Evolutionary conservation across 2,113 vertebrate species (phyloP).

Genomic region (Engystomops pustulosus): DNA sequence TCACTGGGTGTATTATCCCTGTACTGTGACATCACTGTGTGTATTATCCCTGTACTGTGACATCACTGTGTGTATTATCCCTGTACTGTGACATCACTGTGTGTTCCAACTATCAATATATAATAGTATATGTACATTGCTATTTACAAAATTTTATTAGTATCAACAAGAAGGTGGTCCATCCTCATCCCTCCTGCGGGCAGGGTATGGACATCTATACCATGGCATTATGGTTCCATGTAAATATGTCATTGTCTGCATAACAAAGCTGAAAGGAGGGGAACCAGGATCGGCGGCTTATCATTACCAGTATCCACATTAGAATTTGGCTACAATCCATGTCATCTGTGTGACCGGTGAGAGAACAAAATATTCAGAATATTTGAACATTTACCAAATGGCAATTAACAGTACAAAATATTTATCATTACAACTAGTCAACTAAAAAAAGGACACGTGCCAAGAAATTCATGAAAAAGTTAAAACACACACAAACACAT

Average conservation of each 20-base stretch:
- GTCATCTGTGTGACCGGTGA: constrained; percentile 26
- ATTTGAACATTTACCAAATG: constrained; percentile 7
- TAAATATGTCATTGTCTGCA: neutral
- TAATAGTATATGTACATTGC: too few relatives aligned
- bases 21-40: too few relatives aligned
- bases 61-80: too few relatives aligned
- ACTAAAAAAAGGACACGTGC: neutral
- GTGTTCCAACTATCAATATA: too few relatives aligned
- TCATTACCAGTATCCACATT: constrained; percentile 32
- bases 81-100: too few relatives aligned
- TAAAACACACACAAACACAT: neutral
- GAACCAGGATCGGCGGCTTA: constrained; percentile 9
- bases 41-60: too few relatives aligned
- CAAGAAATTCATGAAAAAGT: neutral
- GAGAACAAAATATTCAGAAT: neutral
- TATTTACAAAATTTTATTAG: too few relatives aligned
- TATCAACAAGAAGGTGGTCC: neutral
- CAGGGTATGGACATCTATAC: neutral
- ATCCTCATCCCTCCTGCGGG: neutral
- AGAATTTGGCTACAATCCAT: constrained; percentile 31
- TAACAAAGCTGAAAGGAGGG: constrained; percentile 29
- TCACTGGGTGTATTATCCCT: too few relatives aligned
- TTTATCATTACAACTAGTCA: constrained; percentile 1
- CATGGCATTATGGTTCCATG: neutral
- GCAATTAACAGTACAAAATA: neutral